Percentiles rank a stretch among this genome's conserved stretches.
phyloP scores from a whole-genome alignment of 2,797 vertebrate genomes.

The Ibycter americanus region DNA sequence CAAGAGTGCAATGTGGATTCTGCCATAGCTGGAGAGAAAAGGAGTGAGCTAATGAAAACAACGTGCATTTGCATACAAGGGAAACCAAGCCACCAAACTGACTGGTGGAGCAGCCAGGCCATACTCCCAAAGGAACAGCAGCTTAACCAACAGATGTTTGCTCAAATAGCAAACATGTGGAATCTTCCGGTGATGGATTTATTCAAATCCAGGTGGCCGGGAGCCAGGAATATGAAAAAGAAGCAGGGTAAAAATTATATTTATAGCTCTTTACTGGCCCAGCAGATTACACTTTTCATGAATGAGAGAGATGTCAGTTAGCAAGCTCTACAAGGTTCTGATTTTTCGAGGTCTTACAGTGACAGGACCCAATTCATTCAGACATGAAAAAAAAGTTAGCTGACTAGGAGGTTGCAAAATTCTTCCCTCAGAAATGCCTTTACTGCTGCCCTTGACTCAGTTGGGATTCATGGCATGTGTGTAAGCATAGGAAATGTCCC shows the following conservation, averaged over 20 bases:
- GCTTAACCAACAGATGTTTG: conserved; percentile 66
- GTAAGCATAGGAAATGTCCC: neutral
- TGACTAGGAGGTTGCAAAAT: neutral
- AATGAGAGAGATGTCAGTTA: conserved; percentile 30
- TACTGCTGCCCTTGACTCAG: neutral
- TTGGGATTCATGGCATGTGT: neutral
- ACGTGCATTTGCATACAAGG: conserved; percentile 5
- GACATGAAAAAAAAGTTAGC: neutral
- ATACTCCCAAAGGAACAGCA: conserved; percentile 30
- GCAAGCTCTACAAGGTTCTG: neutral
- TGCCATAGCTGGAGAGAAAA: neutral
- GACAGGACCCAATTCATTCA: neutral
- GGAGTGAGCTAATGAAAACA: conserved; percentile 10
- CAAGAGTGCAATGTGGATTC: neutral
- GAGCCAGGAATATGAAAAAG: conserved; percentile 53
- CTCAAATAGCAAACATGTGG: conserved; percentile 67
- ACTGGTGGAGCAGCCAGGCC: conserved; percentile 39
- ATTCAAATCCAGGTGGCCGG: conserved; percentile 60
- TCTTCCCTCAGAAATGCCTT: neutral
- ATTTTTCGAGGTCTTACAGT: neutral
- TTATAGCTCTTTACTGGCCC: conserved; percentile 35
- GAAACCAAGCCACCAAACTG: conserved; percentile 35
- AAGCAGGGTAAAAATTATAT: conserved; percentile 14
- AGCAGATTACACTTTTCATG: conserved; percentile 46
- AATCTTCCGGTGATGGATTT: conserved; percentile 66